Conservation (phyloP, 2,888 invertebrate genomes). For the Acanthosepion lycidas region DNA sequence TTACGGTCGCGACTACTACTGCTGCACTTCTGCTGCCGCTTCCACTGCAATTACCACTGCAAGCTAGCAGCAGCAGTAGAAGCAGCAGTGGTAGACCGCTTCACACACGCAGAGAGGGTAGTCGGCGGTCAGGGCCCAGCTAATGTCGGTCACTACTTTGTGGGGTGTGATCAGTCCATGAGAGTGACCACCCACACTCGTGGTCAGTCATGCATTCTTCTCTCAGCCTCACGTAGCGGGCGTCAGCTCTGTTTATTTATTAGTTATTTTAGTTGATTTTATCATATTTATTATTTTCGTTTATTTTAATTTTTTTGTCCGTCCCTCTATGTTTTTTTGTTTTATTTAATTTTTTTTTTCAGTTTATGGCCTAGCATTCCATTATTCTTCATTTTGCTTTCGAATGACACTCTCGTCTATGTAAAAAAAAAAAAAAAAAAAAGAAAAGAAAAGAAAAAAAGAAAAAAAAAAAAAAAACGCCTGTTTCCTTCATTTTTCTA, state of each 20-base stretch:
- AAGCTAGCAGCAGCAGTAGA: neutral
- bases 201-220: neutral
- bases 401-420: neutral
- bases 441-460: neutral
- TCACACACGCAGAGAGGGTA: constrained; percentile 22
- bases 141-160: constrained; percentile 1
- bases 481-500: neutral
- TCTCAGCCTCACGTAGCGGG: neutral
- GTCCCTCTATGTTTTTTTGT: neutral
- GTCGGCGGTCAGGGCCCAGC: constrained; percentile 18
- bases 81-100: neutral
- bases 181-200: neutral
- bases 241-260: neutral
- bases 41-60: neutral
- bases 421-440: constrained; percentile 14
- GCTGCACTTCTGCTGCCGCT: neutral
- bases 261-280: no score
- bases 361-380: neutral
- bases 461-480: neutral
- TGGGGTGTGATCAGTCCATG: constrained; percentile 17
- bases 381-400: neutral
- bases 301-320: neutral
- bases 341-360: neutral
- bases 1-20: neutral
- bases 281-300: neutral